Percentiles rank a stretch among this genome's conserved stretches.
Evolutionary conservation across 2,888 invertebrate genomes (phyloP).

Genomic region (Dicyrtoma fusca): DNA sequence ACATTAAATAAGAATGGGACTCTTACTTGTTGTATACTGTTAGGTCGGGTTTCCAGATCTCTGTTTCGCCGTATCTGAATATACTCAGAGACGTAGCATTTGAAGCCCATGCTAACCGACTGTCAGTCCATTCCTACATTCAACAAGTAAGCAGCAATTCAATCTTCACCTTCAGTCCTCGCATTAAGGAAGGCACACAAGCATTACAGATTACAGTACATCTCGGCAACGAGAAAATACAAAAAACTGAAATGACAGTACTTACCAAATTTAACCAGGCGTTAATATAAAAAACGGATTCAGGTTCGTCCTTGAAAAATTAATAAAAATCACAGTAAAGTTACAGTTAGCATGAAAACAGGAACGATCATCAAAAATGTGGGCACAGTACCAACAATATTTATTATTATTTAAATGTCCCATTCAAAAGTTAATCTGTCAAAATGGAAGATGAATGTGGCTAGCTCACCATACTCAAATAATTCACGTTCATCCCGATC

Average conservation of each 20-base stretch:
- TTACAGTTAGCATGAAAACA: too few species aligned
- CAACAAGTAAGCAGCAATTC: slow-evolving; percentile 12
- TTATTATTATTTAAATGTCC: too few species aligned
- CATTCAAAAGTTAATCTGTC: not conserved
- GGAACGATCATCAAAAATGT: too few species aligned
- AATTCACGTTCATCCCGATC: slow-evolving; percentile 49
- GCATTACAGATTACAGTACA: not conserved
- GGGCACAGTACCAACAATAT: too few species aligned
- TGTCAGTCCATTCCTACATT: slow-evolving; percentile 75
- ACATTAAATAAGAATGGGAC: slow-evolving; percentile 38
- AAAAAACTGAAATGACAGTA: not conserved
- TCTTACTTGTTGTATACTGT: slow-evolving; percentile 67
- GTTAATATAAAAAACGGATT: slow-evolving; percentile 67
- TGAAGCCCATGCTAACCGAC: slow-evolving; percentile 70
- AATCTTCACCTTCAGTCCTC: not conserved
- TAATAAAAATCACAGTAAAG: not conserved
- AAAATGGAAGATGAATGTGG: not conserved
- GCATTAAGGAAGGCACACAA: not conserved
- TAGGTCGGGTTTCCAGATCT: slow-evolving; percentile 79
- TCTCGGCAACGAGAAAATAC: too few species aligned
- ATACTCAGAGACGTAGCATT: slow-evolving; percentile 70
- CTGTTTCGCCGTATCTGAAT: slow-evolving; percentile 70
- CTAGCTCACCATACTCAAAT: slow-evolving; percentile 48
- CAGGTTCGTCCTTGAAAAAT: slow-evolving; percentile 63
- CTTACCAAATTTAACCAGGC: slow-evolving; percentile 58